phyloP scores from a whole-genome alignment of 2,113 vertebrate genomes.

The Megaceryle torquata region DNA sequence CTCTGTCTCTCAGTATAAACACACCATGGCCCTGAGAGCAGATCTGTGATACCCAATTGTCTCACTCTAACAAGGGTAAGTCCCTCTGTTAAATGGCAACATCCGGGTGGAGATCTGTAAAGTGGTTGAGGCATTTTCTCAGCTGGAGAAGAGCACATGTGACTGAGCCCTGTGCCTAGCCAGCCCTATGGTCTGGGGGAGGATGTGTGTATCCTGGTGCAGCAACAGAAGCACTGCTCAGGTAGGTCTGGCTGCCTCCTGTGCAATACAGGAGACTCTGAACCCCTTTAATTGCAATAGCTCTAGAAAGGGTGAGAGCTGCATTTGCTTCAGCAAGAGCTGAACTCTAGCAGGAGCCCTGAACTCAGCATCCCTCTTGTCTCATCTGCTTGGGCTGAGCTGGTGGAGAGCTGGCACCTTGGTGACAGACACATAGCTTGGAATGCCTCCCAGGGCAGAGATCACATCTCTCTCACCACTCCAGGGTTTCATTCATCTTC shows the following conservation, averaged over 20 bases:
- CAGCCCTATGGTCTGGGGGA: no score
- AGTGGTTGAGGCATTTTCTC: not conserved
- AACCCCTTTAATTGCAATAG: not conserved
- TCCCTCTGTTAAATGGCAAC: not conserved
- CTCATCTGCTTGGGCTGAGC: not conserved
- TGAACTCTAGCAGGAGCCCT: not conserved
- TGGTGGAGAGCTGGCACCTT: not conserved
- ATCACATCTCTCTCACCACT: not conserved
- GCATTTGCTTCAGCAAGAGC: not conserved
- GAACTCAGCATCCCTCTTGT: not conserved
- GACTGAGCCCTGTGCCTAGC: no score
- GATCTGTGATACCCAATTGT: rapidly evolving
- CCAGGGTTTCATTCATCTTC: not conserved
- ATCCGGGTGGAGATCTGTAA: not conserved
- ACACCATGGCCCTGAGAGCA: not conserved
- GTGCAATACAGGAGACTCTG: not conserved
- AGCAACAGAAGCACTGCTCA: not conserved
- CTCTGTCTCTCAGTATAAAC: not conserved
- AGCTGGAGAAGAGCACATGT: not conserved
- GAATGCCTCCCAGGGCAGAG: not conserved
- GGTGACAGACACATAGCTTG: not conserved
- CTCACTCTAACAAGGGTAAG: not conserved
- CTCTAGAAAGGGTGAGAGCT: not conserved
- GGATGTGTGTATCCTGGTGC: rapidly evolving
- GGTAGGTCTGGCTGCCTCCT: not conserved